Conservation (phyloP, 2,797 vertebrate genomes). For the Ceryle rudis region DNA sequence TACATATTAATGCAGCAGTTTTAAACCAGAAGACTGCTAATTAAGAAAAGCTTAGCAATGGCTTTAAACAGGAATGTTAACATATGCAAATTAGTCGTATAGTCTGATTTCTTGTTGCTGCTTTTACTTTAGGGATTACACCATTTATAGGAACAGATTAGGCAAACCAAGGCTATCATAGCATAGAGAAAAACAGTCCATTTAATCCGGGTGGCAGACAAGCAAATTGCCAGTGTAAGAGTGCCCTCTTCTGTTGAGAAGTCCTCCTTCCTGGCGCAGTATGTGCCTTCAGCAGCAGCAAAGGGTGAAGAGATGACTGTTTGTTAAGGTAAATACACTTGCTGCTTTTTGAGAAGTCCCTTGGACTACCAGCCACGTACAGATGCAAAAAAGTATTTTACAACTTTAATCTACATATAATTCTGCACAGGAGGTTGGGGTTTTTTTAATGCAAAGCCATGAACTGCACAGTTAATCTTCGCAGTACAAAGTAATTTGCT, state of each 20-base stretch:
- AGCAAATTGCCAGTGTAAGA: constrained; percentile 33
- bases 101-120: constrained; percentile 61
- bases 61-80: constrained; percentile 77
- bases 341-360: neutral
- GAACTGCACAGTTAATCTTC: neutral
- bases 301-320: neutral
- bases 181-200: neutral
- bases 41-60: constrained; percentile 76
- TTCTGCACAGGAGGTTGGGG: neutral
- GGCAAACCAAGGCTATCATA: constrained; percentile 52
- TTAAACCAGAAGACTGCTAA: constrained; percentile 74
- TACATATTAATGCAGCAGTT: constrained; percentile 75
- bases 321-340: neutral
- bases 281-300: neutral
- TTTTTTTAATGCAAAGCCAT: neutral
- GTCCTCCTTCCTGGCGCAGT: neutral
- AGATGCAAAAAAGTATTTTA: neutral
- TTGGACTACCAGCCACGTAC: neutral
- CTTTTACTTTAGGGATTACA: constrained; percentile 74
- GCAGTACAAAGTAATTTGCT: neutral
- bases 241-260: constrained; percentile 65
- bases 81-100: constrained; percentile 67
- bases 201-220: neutral
- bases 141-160: constrained; percentile 71
- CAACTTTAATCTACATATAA: neutral